Evolutionary conservation across 1,140 invertebrate species (phyloP).

Genomic region (Hylyphantes graminicola): DNA sequence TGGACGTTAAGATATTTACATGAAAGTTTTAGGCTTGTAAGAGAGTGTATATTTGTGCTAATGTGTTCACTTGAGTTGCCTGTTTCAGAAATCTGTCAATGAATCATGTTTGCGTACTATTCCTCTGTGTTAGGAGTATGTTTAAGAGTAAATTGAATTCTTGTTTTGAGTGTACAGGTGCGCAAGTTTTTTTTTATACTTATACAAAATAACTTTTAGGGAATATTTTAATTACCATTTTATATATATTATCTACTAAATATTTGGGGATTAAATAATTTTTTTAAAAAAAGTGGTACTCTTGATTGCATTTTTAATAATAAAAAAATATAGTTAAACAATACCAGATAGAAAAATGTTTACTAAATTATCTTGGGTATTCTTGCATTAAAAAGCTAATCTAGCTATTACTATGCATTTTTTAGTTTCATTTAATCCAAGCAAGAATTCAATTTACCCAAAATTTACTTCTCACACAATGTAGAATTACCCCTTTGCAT

Average conservation of each 20-base stretch:
- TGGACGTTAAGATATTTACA: conserved; percentile 39
- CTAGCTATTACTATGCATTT: no score
- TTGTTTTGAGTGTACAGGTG: neutral
- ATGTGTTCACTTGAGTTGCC: neutral
- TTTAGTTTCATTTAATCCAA: no score
- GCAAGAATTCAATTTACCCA: no score
- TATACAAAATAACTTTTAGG: neutral
- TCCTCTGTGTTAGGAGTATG: neutral
- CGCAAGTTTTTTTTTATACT: neutral
- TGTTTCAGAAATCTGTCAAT: neutral
- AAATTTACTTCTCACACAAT: no score
- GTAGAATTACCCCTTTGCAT: no score
- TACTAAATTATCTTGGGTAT: no score
- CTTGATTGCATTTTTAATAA: no score
- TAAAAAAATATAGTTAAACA: no score
- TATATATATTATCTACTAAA: neutral
- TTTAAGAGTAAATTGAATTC: neutral
- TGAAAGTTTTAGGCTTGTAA: conserved; percentile 39
- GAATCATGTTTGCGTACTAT: neutral
- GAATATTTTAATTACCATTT: neutral
- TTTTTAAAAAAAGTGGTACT: no score
- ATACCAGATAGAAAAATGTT: no score
- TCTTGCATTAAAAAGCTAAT: no score
- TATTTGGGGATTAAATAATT: no score
- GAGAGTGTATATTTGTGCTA: conserved; percentile 42